Conservation (phyloP, 2,888 invertebrate genomes). For the Stramonita haemastoma region DNA sequence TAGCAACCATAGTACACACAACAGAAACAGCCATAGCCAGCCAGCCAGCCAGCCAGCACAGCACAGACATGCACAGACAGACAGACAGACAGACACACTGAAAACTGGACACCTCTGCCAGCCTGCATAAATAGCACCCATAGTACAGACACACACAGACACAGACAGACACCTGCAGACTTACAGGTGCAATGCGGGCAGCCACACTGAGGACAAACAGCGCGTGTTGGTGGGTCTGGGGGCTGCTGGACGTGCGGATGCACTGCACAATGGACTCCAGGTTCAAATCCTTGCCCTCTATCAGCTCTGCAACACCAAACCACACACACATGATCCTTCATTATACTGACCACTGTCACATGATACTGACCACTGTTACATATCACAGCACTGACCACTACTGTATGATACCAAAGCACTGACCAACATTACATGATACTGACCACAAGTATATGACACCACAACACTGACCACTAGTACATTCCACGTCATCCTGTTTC, state of each 20-base stretch:
- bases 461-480: too few relatives aligned
- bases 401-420: too few relatives aligned
- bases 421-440: too few relatives aligned
- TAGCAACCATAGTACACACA: neutral
- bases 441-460: too few relatives aligned
- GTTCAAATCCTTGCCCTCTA: slow-evolving; percentile 67
- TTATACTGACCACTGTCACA: too few relatives aligned
- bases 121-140: neutral
- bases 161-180: slow-evolving; percentile 51
- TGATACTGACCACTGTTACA: too few relatives aligned
- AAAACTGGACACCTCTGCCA: neutral
- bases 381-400: too few relatives aligned
- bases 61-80: too few relatives aligned
- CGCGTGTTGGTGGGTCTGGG: slow-evolving; percentile 96
- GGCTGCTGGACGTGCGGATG: slow-evolving; percentile 92
- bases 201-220: slow-evolving; percentile 89
- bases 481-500: too few relatives aligned
- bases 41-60: too few relatives aligned
- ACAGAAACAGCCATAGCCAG: neutral
- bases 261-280: slow-evolving; percentile 91
- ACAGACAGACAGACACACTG: neutral
- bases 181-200: slow-evolving; percentile 86
- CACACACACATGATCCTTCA: too few relatives aligned
- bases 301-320: slow-evolving; percentile 26
- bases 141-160: neutral